A percentile compares a stretch with the other conserved stretches of the same genome.
These are phyloP conservation scores for Patella ulyssiponensis DNA, from an alignment of 2,888 invertebrate genomes.

Conservation along the genomic window DNA sequence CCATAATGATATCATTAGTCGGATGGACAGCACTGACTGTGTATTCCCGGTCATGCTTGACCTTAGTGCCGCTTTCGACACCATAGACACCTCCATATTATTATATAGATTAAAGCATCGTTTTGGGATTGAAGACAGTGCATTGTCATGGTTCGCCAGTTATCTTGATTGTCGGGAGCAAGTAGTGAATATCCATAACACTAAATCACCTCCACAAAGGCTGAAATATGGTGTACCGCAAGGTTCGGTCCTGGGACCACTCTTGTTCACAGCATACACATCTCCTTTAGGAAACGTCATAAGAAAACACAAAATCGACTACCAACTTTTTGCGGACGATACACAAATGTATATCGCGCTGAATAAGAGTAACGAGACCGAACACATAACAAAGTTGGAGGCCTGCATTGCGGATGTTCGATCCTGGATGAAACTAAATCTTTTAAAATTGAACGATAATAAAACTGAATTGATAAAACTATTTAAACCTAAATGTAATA, in stretches of 20 bases:
- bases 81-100: constrained; percentile 10
- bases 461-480: too few relatives aligned
- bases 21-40: neutral
- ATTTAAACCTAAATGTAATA: neutral
- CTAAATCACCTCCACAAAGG: neutral
- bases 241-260: neutral
- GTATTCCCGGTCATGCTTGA: too few relatives aligned
- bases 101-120: neutral
- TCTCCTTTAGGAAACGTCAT: too few relatives aligned
- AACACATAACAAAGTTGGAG: too few relatives aligned
- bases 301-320: too few relatives aligned
- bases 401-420: too few relatives aligned
- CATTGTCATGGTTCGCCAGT: neutral
- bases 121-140: neutral
- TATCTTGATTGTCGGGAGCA: neutral
- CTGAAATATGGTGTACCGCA: neutral
- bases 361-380: too few relatives aligned
- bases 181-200: neutral
- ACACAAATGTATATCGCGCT: too few relatives aligned
- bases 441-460: too few relatives aligned
- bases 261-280: neutral
- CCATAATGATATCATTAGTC: neutral
- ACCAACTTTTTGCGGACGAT: too few relatives aligned
- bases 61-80: neutral
- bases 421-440: too few relatives aligned